A percentile compares a stretch with the other conserved stretches of the same genome.
Conservation (phyloP, 92 coral and sea anemone genomes). For the Siderastrea radians region DNA sequence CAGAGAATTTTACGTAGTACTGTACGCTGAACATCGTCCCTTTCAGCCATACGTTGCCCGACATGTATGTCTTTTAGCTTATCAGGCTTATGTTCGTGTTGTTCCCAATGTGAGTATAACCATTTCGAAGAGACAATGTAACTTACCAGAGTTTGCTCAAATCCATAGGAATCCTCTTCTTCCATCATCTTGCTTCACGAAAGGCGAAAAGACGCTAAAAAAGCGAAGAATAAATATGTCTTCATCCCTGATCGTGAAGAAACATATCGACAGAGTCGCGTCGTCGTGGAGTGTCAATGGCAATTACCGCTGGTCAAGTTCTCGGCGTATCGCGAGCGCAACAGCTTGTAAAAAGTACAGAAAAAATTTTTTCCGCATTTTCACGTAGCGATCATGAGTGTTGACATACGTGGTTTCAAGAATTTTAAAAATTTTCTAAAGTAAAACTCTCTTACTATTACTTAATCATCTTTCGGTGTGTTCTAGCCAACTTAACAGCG, state of each 20-base stretch:
- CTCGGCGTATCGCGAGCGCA: too few species aligned
- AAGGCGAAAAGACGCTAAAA: constrained; percentile 6
- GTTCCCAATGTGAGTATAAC: constrained; percentile 19
- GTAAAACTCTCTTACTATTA: too few species aligned
- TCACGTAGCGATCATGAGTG: too few species aligned
- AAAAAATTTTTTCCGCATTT: too few species aligned
- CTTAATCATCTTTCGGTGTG: too few species aligned
- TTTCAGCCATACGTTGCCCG: background rate
- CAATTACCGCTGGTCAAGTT: background rate
- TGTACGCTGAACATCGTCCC: background rate
- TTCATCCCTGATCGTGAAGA: background rate
- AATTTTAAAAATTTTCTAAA: too few species aligned
- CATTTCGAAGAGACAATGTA: background rate
- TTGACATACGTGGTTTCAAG: too few species aligned
- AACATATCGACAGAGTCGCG: too few species aligned
- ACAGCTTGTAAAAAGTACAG: too few species aligned
- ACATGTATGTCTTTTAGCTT: background rate
- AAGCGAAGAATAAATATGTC: background rate
- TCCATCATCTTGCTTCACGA: constrained; percentile 63
- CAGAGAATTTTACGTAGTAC: background rate
- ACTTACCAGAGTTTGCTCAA: constrained; percentile 94
- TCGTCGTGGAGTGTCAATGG: background rate
- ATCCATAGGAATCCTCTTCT: constrained; percentile 89
- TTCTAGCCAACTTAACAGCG: too few species aligned
- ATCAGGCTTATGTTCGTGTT: background rate